Evolutionary conservation across 2,888 invertebrate genomes (phyloP).

Genomic region (Lithosia quadra): DNA sequence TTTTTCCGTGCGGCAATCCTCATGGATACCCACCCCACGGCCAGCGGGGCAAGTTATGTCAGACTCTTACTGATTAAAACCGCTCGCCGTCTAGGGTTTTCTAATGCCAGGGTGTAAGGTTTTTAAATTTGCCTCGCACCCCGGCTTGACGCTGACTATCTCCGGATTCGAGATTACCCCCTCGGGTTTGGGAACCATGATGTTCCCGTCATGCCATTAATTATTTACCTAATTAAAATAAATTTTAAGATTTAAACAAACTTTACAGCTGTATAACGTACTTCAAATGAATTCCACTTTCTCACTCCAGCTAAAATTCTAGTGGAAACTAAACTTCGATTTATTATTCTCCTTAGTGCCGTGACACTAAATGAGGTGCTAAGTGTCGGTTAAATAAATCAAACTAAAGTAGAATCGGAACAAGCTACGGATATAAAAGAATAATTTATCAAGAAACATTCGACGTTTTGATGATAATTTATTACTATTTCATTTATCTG

Average conservation of each 20-base stretch:
- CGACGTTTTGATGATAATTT: conserved; percentile 5
- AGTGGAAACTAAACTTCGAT: conserved; percentile 3
- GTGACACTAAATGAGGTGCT: conserved; percentile 45
- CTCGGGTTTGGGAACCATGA: too few species aligned
- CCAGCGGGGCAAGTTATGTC: too few species aligned
- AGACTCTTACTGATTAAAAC: too few species aligned
- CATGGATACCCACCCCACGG: too few species aligned
- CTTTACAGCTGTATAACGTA: background rate
- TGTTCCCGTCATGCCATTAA: background rate
- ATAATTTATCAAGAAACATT: conserved; percentile 41
- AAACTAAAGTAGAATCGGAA: conserved; percentile 35
- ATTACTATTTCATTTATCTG: background rate
- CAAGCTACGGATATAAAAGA: conserved; percentile 37
- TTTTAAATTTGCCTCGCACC: too few species aligned
- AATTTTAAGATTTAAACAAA: too few species aligned
- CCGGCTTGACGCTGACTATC: too few species aligned
- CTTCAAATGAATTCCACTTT: background rate
- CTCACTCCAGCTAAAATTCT: background rate
- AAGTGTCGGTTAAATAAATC: conserved; percentile 45
- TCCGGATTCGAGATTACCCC: too few species aligned
- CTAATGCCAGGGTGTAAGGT: too few species aligned
- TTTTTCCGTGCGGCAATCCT: too few species aligned
- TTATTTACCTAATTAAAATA: background rate
- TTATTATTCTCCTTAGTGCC: conserved; percentile 10
- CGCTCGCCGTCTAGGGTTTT: too few species aligned